These are phyloP conservation scores for Rhinoptilus africanus DNA, from an alignment of 2,113 vertebrate species.

Conservation along the genomic window DNA sequence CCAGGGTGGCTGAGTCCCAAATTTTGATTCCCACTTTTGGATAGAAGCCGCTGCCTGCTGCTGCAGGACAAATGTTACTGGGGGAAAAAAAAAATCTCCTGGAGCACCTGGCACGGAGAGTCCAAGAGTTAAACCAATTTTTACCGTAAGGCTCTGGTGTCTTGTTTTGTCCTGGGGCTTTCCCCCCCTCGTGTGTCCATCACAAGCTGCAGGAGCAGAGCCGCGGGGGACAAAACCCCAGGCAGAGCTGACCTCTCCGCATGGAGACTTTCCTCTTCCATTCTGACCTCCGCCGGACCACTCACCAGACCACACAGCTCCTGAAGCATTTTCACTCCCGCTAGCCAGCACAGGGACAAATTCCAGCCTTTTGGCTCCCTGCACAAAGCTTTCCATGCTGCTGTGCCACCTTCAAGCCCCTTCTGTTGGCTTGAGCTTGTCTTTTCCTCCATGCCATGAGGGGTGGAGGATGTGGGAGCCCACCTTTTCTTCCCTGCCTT, in stretches of 20 bases:
- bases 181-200: not conserved
- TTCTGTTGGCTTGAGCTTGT: not conserved
- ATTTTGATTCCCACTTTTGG: not conserved
- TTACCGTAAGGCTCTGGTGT: fast-evolving
- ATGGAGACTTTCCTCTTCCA: not conserved
- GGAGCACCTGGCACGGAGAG: fast-evolving
- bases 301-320: not conserved
- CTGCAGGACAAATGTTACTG: not conserved
- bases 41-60: not conserved
- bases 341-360: not conserved
- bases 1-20: not conserved
- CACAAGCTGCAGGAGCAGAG: not conserved
- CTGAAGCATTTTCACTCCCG: not conserved
- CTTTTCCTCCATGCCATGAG: fast-evolving
- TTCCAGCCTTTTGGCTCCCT: not conserved
- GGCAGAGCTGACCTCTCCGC: not conserved
- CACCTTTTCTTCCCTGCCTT: not conserved
- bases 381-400: not conserved
- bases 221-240: not conserved
- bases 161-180: not conserved
- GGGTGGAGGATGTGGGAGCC: not conserved
- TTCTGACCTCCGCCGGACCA: not conserved
- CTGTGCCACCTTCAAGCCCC: not conserved
- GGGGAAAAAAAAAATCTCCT: not conserved
- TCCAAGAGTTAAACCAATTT: not conserved